Evolutionary conservation across 2,888 invertebrate genomes (phyloP).

Genomic region (Amblyjoppa proteus): DNA sequence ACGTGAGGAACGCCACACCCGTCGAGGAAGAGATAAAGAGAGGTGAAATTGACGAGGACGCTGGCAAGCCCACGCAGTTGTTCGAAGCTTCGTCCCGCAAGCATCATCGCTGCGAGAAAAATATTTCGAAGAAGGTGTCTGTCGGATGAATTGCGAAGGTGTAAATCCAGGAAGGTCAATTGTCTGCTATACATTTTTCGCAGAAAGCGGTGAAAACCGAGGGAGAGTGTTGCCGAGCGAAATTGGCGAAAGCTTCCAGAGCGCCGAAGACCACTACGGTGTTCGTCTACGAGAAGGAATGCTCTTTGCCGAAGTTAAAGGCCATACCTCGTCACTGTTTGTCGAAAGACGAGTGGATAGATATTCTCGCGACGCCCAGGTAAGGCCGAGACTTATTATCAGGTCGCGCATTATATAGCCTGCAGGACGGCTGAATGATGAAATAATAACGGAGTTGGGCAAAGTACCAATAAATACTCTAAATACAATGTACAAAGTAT

Average conservation of each 20-base stretch:
- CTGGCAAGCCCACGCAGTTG: slow-evolving; percentile 63
- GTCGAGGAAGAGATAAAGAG: slow-evolving; percentile 74
- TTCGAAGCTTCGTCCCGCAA: background rate
- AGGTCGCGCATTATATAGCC: background rate
- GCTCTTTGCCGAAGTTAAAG: slow-evolving; percentile 71
- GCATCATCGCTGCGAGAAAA: slow-evolving; percentile 64
- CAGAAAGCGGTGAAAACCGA: slow-evolving; percentile 54
- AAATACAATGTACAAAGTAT: too few relatives aligned
- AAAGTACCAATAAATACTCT: too few relatives aligned
- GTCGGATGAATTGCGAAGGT: background rate
- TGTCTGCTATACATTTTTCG: background rate
- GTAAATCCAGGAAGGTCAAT: background rate
- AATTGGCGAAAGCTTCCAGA: slow-evolving; percentile 38
- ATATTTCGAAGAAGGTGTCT: slow-evolving; percentile 39
- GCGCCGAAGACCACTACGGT: slow-evolving; percentile 67
- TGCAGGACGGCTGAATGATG: too few relatives aligned
- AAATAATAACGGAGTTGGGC: too few relatives aligned
- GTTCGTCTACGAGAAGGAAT: slow-evolving; percentile 73
- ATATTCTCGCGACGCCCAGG: slow-evolving; percentile 77
- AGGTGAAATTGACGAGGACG: slow-evolving; percentile 75
- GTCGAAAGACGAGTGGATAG: slow-evolving; percentile 76
- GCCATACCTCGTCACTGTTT: slow-evolving; percentile 77
- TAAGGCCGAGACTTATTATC: slow-evolving; percentile 52
- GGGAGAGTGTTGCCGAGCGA: slow-evolving; percentile 72
- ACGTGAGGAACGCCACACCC: slow-evolving; percentile 75